Percentiles rank a stretch among this genome's conserved stretches.
Evolutionary conservation across 2,797 vertebrate genomes (phyloP).

Genomic region (Coracias cyanogaster): DNA sequence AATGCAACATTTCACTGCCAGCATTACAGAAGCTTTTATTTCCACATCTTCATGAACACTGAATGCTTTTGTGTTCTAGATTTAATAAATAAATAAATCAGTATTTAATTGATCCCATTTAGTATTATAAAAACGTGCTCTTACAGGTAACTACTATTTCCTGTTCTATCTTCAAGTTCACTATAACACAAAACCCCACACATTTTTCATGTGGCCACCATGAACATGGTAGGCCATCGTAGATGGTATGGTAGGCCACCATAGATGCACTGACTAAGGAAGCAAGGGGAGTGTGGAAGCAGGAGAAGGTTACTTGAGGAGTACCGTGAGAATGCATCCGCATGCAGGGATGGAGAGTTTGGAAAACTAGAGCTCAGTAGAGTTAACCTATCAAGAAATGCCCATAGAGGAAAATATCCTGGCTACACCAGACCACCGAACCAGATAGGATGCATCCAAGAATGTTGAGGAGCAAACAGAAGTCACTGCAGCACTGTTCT

Average conservation of each 20-base stretch:
- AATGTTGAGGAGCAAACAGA: accelerated
- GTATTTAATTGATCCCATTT: neutral
- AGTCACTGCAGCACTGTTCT: neutral
- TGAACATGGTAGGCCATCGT: no score
- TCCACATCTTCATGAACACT: neutral
- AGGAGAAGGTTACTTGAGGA: neutral
- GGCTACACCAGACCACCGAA: neutral
- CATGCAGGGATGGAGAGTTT: neutral
- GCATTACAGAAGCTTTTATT: neutral
- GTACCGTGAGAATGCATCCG: neutral
- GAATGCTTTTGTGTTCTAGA: accelerated
- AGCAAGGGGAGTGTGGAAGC: neutral
- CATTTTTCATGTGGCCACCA: neutral
- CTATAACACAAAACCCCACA: neutral
- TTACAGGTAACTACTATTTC: neutral
- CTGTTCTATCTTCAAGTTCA: neutral
- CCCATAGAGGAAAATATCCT: neutral
- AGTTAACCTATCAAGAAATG: neutral
- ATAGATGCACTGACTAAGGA: neutral
- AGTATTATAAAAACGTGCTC: neutral
- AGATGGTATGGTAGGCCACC: neutral
- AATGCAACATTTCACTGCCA: neutral
- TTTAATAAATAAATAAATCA: neutral
- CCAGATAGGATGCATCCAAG: neutral
- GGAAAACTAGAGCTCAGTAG: neutral